Evolutionary conservation across 53 echinoderm and acorn worm genomes (phyloP), one percentile per base, ranked within the genome.

Genomic region (Crossaster papposus): DNA sequence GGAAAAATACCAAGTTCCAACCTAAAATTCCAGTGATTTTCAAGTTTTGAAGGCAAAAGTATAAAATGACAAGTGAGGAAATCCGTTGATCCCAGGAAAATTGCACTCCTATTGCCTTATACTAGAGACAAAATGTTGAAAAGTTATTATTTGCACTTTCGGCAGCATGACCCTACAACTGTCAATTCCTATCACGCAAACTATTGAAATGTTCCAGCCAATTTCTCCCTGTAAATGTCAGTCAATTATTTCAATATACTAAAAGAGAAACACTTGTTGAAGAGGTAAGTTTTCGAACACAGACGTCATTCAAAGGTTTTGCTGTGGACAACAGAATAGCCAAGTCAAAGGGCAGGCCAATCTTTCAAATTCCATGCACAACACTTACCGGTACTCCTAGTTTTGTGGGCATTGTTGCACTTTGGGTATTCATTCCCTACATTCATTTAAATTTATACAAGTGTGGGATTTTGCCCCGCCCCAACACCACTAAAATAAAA

Each of bases 241-340:
- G 38, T 18, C 73, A 72, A 85, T 74, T 72, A 85, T 85, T 85
- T 85, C 74, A 72, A 73, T 72, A 53, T 74, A 85, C 54, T 29
- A 20, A 2, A 18, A 15, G 29, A 85, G n/a, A n/a, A n/a, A 15
- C 30, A 85, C 52, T 55, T 74, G 31, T 85, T 24, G 34, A 30
- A 85, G 54, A 54, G 54, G 83, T 70, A 55, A 32, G 30, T 79
- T 14, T n/a, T 29, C n/a, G 15, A 13, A 63, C 81, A 81, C 63
- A 63, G 33, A 76, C 23, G 35, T 64, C 64, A 35, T 14, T 63
- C 33, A 32, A 36, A 64, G 51, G 38, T 36, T 64, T 58, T 32
- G 12, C 30, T 82, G 32, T 32, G 33, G 62, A 36, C 44, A 35
- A 37, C 35, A 10, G 11, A 63, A 58, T 32, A 30, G 10, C 52